A percentile compares a stretch with the other conserved stretches of the same genome.
phyloP scores from a whole-genome alignment of 2,797 vertebrate genomes.

The Acanthurus lineatus region DNA sequence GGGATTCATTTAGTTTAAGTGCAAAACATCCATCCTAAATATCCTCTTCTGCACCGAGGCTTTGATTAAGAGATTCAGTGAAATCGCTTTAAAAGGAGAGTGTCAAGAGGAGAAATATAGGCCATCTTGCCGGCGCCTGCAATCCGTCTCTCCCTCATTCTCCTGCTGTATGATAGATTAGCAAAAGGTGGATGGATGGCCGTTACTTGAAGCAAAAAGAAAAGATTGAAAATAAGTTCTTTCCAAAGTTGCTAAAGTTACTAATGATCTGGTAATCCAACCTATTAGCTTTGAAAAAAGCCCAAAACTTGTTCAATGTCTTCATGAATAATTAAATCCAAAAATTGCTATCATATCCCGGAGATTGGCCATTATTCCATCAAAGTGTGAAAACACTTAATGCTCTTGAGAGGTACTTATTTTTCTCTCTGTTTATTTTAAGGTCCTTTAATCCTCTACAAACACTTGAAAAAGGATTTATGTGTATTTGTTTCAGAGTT shows the following conservation, averaged over 20 bases:
- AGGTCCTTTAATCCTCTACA: conserved; percentile 14
- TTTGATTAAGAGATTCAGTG: conserved; percentile 79
- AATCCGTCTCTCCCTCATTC: conserved; percentile 63
- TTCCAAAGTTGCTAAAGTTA: conserved; percentile 51
- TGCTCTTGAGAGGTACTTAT: conserved; percentile 42
- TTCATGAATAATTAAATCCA: conserved; percentile 44
- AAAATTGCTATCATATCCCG: conserved; percentile 37
- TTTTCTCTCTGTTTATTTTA: conserved; percentile 36
- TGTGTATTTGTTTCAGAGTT: conserved; percentile 7
- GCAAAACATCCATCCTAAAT: conserved; percentile 79
- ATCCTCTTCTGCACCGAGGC: conserved; percentile 53
- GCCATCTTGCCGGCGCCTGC: conserved; percentile 44
- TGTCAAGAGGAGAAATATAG: conserved; percentile 70
- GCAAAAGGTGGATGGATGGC: conserved; percentile 50
- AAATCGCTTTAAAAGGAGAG: conserved; percentile 68
- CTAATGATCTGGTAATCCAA: conserved; percentile 47
- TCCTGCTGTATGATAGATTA: conserved; percentile 63
- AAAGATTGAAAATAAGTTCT: conserved; percentile 49
- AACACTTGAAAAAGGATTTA: conserved; percentile 21
- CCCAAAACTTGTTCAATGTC: conserved; percentile 11
- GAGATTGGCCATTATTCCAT: conserved; percentile 37
- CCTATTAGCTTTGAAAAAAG: conserved; percentile 31
- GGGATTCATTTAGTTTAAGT: conserved; percentile 75
- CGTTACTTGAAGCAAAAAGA: conserved; percentile 50
- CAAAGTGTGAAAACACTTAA: conserved; percentile 38